phyloP scores from a whole-genome alignment of 2,888 invertebrate species.

The Oeneis ivallda region DNA sequence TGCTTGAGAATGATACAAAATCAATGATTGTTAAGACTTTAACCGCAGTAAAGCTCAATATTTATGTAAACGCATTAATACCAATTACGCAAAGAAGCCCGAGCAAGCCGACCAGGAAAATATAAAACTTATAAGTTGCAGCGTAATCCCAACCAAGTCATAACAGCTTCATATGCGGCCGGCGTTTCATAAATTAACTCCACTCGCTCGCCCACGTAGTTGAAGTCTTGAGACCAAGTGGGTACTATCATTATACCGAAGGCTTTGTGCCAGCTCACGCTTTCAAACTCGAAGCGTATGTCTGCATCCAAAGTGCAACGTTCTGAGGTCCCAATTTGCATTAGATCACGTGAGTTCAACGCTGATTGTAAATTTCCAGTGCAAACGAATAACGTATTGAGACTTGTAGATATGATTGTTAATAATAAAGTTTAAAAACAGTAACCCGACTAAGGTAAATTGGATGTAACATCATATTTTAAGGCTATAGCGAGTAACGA shows the following conservation, averaged over 20 bases:
- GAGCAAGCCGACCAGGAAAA: constrained; percentile 6
- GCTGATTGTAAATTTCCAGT: neutral
- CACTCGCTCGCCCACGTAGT: constrained; percentile 54
- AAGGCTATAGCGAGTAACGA: too few relatives aligned
- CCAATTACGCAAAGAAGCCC: constrained; percentile 16
- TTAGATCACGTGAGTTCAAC: constrained; percentile 11
- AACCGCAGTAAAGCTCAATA: constrained; percentile 4
- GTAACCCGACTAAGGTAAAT: too few relatives aligned
- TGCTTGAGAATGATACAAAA: neutral
- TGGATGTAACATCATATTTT: too few relatives aligned
- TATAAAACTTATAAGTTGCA: constrained; percentile 18
- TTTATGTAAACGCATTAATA: constrained; percentile 18
- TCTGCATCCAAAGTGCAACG: constrained; percentile 31
- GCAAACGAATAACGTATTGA: neutral
- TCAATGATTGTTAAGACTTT: neutral
- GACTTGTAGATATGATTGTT: constrained; percentile 3
- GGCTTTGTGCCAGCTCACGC: constrained; percentile 39
- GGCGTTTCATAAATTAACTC: constrained; percentile 51
- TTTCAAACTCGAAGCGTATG: constrained; percentile 36
- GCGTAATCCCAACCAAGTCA: constrained; percentile 24
- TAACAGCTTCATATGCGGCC: constrained; percentile 37
- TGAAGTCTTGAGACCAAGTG: constrained; percentile 20
- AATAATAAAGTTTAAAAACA: neutral
- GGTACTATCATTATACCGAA: constrained; percentile 35
- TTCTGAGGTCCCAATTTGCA: constrained; percentile 25